Evolutionary conservation across 2,113 vertebrate species (phyloP), one percentile per base, ranked within the genome.

Genomic region (Daphoenositta chrysoptera): DNA sequence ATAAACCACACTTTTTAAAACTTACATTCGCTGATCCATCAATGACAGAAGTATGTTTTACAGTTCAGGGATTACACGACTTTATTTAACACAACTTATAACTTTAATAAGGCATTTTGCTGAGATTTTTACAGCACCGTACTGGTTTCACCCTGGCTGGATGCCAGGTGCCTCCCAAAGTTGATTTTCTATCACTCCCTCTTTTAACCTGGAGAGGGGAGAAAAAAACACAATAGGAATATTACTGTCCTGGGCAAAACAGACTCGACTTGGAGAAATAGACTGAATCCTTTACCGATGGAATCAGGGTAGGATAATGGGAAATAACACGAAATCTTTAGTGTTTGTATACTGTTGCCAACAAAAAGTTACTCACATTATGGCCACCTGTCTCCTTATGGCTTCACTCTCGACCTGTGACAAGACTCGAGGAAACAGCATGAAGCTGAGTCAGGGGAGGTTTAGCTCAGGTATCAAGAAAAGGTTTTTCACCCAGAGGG

Each of bases 241-340:
- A 6, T 28, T 42, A 35, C n/a, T 23, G 14, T 42, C n/a, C 61
- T 2, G 0, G 20, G 14, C 9, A 54, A 75, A 82, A 51, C 16
- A 53, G 24, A 47, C 24, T 45, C 22, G 2, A 10, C 19, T 21
- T n/a, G 45, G 9, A 58, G 45, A 75, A 60, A 51, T 1, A 58
- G 40, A 40, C 6, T 1, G 0, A 53, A 66, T 26, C n/a, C 20
- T n/a, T 75, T 26, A 30, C 9, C 28, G 8, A 30, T 10, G 11
- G 82, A 68, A 39, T 53, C 16, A 35, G 16, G 17, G 20, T n/a
- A 53, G 28, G 11, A 53, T 11, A 82, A 31, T 9, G 24, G n/a
- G 21, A 75, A 68, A 60, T 18, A 45, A 53, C 15, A 47, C 13
- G 30, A 76, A 45, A 35, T 60, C 16, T 47, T 58, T 68, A 16